phyloP scores from a whole-genome alignment of 2,888 invertebrate species.

The Meiosimyza decipiens region DNA sequence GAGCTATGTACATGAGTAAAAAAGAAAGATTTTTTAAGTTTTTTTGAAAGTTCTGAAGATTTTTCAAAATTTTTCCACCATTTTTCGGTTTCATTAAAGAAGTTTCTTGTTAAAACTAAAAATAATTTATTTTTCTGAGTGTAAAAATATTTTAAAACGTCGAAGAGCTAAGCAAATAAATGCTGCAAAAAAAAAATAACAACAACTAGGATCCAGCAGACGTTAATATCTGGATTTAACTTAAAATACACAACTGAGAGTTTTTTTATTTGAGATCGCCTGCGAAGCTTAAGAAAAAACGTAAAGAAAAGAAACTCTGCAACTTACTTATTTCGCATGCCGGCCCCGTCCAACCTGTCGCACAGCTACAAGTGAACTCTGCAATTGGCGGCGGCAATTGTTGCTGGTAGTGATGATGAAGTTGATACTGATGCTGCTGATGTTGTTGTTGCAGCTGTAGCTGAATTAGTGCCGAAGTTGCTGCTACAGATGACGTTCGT shows the following conservation, averaged over 20 bases:
- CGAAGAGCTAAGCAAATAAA: constrained; percentile 19
- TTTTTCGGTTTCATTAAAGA: no score
- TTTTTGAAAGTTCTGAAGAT: no score
- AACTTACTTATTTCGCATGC: constrained; percentile 80
- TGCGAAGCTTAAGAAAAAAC: no score
- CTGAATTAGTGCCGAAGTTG: constrained; percentile 39
- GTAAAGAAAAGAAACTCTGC: constrained; percentile 19
- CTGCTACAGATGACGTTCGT: constrained; percentile 13
- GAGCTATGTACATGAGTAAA: no score
- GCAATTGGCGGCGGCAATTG: constrained; percentile 61
- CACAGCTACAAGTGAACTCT: constrained; percentile 82
- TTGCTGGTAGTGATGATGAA: constrained; percentile 42
- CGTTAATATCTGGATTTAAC: constrained; percentile 44
- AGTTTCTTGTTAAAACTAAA: no score
- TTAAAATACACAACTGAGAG: constrained; percentile 43
- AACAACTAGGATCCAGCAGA: constrained; percentile 32
- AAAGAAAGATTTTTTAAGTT: no score
- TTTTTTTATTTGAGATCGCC: no score
- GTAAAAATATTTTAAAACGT: neutral
- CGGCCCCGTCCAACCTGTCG: constrained; percentile 85
- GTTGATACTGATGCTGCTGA: constrained; percentile 34
- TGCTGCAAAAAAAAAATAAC: constrained; percentile 28
- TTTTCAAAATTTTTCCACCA: no score
- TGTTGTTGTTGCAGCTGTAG: constrained; percentile 43
- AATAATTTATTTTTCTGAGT: no score